Conservation (phyloP, 2,888 invertebrate genomes). For the Tenthredo amoena region DNA sequence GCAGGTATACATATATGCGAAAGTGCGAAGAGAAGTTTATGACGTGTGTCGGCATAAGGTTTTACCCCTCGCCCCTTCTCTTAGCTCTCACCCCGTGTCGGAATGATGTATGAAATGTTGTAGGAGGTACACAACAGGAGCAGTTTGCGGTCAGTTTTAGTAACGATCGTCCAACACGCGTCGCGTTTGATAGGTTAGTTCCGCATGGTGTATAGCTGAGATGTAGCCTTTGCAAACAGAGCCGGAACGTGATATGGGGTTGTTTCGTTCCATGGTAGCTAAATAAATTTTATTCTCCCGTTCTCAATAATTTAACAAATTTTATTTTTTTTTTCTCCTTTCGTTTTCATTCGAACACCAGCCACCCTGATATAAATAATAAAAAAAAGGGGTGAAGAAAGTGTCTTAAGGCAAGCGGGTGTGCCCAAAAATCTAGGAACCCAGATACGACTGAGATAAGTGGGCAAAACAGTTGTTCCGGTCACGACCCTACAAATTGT, state of each 20-base stretch:
- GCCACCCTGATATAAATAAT: background rate
- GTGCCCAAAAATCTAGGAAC: slow-evolving; percentile 7
- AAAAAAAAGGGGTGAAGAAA: background rate
- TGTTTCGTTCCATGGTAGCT: background rate
- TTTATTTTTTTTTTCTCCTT: background rate
- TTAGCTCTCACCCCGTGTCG: slow-evolving; percentile 27
- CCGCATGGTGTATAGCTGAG: slow-evolving; percentile 15
- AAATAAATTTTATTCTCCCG: background rate
- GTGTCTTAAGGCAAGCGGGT: background rate
- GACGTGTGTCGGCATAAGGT: slow-evolving; percentile 51
- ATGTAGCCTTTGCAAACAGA: slow-evolving; percentile 24
- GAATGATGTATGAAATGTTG: slow-evolving; percentile 49
- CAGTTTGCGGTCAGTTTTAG: slow-evolving; percentile 48
- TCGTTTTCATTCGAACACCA: background rate
- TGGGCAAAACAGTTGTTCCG: slow-evolving; percentile 47
- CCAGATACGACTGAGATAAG: slow-evolving; percentile 33
- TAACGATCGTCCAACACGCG: slow-evolving; percentile 48
- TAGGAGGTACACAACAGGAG: slow-evolving; percentile 40
- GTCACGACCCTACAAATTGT: slow-evolving; percentile 68
- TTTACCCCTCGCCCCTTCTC: slow-evolving; percentile 11
- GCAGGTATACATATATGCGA: slow-evolving; percentile 60
- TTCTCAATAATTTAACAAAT: background rate
- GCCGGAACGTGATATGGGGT: slow-evolving; percentile 9
- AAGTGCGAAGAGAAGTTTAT: slow-evolving; percentile 51
- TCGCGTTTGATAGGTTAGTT: slow-evolving; percentile 36